These are phyloP conservation scores for Callipepla californica DNA, from an alignment of 2,113 vertebrate species.

Conservation along the genomic window DNA sequence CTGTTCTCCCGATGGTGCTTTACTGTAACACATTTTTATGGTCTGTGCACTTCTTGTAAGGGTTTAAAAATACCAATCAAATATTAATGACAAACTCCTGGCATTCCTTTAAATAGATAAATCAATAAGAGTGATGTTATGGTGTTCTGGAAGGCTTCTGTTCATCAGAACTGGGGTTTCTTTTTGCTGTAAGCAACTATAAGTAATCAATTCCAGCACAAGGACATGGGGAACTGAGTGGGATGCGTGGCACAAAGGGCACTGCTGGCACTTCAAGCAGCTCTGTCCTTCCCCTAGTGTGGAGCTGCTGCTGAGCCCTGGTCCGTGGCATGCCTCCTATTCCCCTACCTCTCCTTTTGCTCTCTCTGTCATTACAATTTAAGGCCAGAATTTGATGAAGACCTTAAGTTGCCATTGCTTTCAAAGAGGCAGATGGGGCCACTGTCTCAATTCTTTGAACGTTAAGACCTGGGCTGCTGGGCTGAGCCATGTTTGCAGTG, in stretches of 20 bases:
- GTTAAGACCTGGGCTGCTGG: rapidly evolving
- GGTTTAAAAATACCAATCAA: slow-evolving; percentile 54
- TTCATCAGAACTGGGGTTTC: background rate
- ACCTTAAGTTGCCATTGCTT: background rate
- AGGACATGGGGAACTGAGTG: rapidly evolving
- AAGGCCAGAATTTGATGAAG: background rate
- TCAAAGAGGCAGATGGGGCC: background rate
- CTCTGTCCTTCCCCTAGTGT: rapidly evolving
- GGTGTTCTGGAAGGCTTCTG: background rate
- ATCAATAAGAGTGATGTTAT: slow-evolving; percentile 13
- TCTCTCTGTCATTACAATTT: background rate
- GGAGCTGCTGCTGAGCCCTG: rapidly evolving
- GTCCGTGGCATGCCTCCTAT: rapidly evolving
- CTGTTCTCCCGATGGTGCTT: background rate
- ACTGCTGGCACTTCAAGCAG: background rate
- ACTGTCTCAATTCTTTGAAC: background rate
- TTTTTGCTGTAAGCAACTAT: background rate
- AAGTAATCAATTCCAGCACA: background rate
- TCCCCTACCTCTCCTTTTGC: rapidly evolving
- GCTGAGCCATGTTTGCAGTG: background rate
- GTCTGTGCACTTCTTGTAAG: slow-evolving; percentile 59
- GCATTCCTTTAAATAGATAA: slow-evolving; percentile 46
- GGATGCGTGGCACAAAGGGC: rapidly evolving
- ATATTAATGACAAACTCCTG: slow-evolving; percentile 66
- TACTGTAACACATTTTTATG: slow-evolving; percentile 60